Evolutionary conservation across 2,113 vertebrate genomes (phyloP).

Genomic region (Hippocampus barbouri): DNA sequence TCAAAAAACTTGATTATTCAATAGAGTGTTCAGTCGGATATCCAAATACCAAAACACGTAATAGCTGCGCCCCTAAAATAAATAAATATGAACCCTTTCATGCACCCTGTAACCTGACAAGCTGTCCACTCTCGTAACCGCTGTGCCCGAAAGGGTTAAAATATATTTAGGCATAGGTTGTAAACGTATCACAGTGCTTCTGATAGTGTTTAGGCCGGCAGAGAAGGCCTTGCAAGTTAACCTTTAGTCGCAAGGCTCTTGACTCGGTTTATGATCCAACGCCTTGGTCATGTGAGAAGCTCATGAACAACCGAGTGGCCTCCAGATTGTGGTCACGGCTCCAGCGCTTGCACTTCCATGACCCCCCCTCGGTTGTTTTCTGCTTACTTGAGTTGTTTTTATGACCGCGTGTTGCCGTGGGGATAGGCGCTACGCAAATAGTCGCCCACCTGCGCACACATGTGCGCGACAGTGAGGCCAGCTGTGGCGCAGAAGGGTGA

Average conservation of each 20-base stretch:
- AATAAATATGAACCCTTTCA: not conserved
- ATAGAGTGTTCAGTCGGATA: too few relatives aligned
- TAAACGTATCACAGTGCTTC: too few relatives aligned
- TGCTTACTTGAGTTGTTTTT: not conserved
- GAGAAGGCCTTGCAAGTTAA: slow-evolving; percentile 34
- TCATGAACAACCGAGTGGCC: not conserved
- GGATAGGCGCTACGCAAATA: not conserved
- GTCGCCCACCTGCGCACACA: not conserved
- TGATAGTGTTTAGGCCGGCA: too few relatives aligned
- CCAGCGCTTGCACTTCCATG: not conserved
- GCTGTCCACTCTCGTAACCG: too few relatives aligned
- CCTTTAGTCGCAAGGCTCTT: slow-evolving; percentile 39
- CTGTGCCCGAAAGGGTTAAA: too few relatives aligned
- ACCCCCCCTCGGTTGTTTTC: not conserved
- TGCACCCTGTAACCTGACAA: too few relatives aligned
- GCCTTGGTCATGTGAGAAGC: not conserved
- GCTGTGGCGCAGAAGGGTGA: slow-evolving; percentile 48
- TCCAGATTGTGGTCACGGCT: not conserved
- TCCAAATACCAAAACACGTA: too few relatives aligned
- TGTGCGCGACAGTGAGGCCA: slow-evolving; percentile 36
- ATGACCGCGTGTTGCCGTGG: not conserved
- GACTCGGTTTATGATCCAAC: not conserved
- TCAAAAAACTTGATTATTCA: too few relatives aligned
- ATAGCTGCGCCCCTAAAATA: not conserved
- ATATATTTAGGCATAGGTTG: too few relatives aligned